Base-by-base conservation (phyloP, 2,797 vertebrate species). In the Xerus rutilus region DNA sequence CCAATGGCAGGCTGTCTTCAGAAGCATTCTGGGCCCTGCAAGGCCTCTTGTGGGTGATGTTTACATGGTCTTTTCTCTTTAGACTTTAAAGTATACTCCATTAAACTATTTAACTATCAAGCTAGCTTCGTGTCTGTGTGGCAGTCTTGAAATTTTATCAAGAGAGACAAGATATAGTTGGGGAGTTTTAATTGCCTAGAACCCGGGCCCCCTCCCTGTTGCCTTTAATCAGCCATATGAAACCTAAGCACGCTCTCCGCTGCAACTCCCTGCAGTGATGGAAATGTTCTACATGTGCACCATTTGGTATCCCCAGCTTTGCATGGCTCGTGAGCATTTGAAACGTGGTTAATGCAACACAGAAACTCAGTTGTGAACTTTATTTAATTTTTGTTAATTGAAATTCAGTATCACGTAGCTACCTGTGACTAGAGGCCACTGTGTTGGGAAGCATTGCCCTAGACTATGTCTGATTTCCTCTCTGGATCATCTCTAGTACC, bases 201-300 rank as follows among this genome's bases (percentile, higher is more conserved):
- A 30, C 28, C 49, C 1, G 4, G 14, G 14, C 9, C 15, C 1
- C 39, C 49, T 85, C 4, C 32, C 8, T 2, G 0, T 79, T 69
- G 5, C 13, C 17, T 57, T 65, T 59, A 14, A n/a, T 45, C 73
- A 3, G 14, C 21, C 18, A 3, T 45, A 6, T 0, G 30, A 65
- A 86, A 74, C 11, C 77, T 28, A 43, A 15, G 11, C 0, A 30
- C 13, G 0, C n/a, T 17, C 4, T 18, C 3, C 10, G 7, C 0
- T 14, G 4, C 6, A 35, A 69, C 32, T 3, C 17, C 62, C 18
- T 12, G 28, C 39, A 11, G 3, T 43, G 54, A 30, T 45, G 20
- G 32, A 35, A n/a, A n/a, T 20, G 9, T 49, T n/a, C 32, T 25
- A 2, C 0, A 0, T 21, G 45, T 59, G 6, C 28, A 20, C 20